Evolutionary conservation across 2,888 invertebrate genomes (phyloP), one percentile per base, ranked within the genome.

Genomic region (Parochlus steinenii): DNA sequence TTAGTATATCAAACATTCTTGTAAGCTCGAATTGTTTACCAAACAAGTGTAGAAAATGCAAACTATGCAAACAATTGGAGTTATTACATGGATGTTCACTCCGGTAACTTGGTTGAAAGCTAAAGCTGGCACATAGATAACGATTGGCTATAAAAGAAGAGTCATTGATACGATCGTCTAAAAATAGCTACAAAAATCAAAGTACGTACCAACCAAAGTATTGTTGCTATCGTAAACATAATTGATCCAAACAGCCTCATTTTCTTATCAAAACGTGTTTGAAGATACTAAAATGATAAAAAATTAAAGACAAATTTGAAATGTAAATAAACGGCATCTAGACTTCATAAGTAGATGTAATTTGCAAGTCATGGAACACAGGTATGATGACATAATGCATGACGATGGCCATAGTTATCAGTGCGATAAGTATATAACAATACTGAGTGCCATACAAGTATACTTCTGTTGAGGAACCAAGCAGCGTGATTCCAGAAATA

Each of bases 51-150:
- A 82, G 51, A 81, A 76, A 49, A 82, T 77, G 63, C 85, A 83
- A 44, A 85, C 74, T 29, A 74, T 80, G 45, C 69, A 56, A 3
- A 86, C 80, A 26, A 81, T 69, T 3, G 85, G 76, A 2, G 86
- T 82, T 11, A 85, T 74, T 24, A 79, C 61, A 54, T 85, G 81
- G 23, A 85, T 69, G 46, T 78, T 74, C 6, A 85, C 69, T 32
- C 85, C 86, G 41, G 81, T 82, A 20, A 82, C 81, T 71, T 79
- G 79, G 62, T 78, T 80, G 49, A 80, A 79, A 20, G 80, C 78
- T 46, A 80, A 53, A 1, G 80, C 79, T 17, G 79, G 80, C 3
- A 79, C 77, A 49, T 77, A 80, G 20, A 30, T 30, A 6, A 20
- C 30, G 19, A 23, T 20, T 10, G 77, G 64, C 15, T 28, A 15